Percentiles rank a stretch among this genome's conserved stretches.
Conservation (phyloP, 2,797 vertebrate genomes). For the Phrynocephalus vlangalii region DNA sequence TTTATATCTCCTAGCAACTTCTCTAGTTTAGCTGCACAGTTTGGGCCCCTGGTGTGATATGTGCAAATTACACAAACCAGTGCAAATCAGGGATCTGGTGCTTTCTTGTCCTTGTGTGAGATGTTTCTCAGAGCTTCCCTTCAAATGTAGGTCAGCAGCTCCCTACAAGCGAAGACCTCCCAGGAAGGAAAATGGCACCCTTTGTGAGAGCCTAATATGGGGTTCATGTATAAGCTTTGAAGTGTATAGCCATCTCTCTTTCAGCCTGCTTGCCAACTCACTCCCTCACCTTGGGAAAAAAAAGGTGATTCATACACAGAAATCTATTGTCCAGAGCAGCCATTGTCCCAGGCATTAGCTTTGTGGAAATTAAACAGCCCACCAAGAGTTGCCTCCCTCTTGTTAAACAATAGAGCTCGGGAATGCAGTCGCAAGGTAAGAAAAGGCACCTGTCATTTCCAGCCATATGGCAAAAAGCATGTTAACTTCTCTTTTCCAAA, state of each 20-base stretch:
- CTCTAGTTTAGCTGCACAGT: no score
- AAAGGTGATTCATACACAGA: constrained; percentile 59
- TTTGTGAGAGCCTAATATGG: not conserved
- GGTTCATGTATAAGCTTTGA: not conserved
- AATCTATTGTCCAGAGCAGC: constrained; percentile 59
- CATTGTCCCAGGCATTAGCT: constrained; percentile 55
- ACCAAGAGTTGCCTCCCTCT: constrained; percentile 23
- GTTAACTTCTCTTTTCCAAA: constrained; percentile 42
- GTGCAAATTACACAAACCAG: no score
- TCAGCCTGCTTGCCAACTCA: not conserved
- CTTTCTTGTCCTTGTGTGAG: no score
- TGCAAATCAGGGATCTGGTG: no score
- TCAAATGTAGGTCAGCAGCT: not conserved
- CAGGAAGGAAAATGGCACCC: constrained; percentile 1
- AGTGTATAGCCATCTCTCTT: not conserved
- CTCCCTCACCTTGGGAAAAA: constrained; percentile 14
- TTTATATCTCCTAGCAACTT: no score
- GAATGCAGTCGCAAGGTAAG: constrained; percentile 26
- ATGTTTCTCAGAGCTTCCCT: not conserved
- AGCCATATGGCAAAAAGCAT: constrained; percentile 28
- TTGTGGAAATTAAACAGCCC: constrained; percentile 47
- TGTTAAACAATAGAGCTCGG: constrained; percentile 36
- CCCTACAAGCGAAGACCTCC: not conserved
- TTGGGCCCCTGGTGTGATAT: no score
- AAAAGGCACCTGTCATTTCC: constrained; percentile 25